Conservation (phyloP, 1,140 invertebrate genomes). For the Rhopalosiphum maidis region DNA sequence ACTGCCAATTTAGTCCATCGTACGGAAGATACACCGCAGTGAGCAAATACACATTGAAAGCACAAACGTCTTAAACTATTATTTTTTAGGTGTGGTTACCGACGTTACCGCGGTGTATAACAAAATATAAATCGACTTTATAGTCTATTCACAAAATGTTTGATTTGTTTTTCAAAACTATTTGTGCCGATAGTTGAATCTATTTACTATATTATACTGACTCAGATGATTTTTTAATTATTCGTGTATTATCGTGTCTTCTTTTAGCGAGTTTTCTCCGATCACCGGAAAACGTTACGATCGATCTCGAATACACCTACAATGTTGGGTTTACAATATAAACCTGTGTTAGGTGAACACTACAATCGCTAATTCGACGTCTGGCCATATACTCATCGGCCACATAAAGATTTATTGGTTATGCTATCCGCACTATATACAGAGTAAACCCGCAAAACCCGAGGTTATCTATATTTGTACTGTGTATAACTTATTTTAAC, state of each 20-base stretch:
- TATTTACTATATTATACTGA: too few species aligned
- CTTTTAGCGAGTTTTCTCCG: neutral
- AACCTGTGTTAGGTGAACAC: neutral
- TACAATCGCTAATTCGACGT: neutral
- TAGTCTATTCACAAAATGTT: too few species aligned
- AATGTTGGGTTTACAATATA: too few species aligned
- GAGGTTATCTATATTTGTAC: too few species aligned
- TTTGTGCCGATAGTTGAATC: neutral
- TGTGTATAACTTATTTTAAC: too few species aligned
- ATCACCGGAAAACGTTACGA: neutral
- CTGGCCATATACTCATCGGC: neutral
- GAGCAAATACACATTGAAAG: neutral
- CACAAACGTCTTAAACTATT: neutral
- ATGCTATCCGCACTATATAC: too few species aligned
- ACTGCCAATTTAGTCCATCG: too few species aligned
- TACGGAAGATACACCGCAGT: too few species aligned
- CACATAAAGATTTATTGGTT: too few species aligned
- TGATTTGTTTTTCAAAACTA: neutral
- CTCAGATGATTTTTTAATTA: neutral
- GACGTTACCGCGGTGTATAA: neutral
- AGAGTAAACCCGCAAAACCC: neutral
- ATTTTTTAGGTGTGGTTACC: neutral
- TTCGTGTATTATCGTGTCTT: neutral
- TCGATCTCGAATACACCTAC: neutral
- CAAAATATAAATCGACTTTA: neutral